Base-by-base conservation (phyloP, 2,797 vertebrate genomes). In the Danio tinwini region DNA sequence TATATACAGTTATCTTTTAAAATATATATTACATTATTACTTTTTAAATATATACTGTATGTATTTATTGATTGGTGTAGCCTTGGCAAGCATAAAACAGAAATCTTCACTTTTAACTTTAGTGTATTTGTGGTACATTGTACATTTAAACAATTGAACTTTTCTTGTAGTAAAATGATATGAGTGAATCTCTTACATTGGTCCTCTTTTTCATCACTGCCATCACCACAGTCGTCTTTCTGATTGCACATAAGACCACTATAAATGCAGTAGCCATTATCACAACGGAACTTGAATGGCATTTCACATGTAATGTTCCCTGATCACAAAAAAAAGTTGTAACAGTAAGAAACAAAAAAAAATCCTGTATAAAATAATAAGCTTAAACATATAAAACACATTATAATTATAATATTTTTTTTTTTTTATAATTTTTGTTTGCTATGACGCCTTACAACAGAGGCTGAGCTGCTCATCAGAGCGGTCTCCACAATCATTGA, bases 401-500 rank as follows among this genome's bases (percentile, higher is more conserved):
- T 39, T 17, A 37, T 56, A 56, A 71, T 37, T 40, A n/a, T 53
- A 70, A 42, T 70, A 40, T 55, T 5, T 55, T 70, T 10, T 53
- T 7, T 13, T 17, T 5, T 8, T 14, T n/a, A 53, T 39, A 7
- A 39, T 39, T 39, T 12, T 5, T n/a, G 52, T 53, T 40, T 13
- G 0, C 11, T 16, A 72, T 45, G 42, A 58, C 21, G 13, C 45
- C 96, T 96, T 94, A 99, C 98, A 90, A 93, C 98, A 99, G 52
- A 97, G 94, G 76, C 96, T 96, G 72, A 98, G 96, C 82, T 98
- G 97, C 90, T 99, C 98, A 56, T 99, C 98, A 0, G 98, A 98
- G 17, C 89, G 81, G 84, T 99, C 98, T 16, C 97, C 96, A 76
- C 98, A 99, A 92, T 99, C 98, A 0, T 99, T 89, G 85, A 98